These are phyloP conservation scores for Nasua narica DNA, from an alignment of 2,797 vertebrate genomes.

Conservation along the genomic window DNA sequence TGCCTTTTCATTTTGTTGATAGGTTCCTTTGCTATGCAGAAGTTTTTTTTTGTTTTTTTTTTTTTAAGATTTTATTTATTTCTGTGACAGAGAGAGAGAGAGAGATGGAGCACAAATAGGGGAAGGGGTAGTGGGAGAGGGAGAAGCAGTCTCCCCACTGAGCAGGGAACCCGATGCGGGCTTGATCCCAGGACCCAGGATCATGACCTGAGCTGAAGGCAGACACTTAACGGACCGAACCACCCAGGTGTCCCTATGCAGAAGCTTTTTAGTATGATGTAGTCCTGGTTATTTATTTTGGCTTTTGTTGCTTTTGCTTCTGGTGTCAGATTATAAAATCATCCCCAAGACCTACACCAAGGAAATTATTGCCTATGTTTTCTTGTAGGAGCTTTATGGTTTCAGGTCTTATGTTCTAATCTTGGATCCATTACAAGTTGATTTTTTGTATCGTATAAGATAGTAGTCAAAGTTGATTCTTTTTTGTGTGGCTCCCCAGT, in stretches of 20 bases:
- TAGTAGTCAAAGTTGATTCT: background rate
- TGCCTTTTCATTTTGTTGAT: background rate
- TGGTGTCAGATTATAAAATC: background rate
- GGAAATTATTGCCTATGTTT: background rate
- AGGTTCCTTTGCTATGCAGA: background rate
- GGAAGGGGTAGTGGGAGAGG: no score
- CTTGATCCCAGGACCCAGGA: no score
- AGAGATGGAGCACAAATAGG: no score
- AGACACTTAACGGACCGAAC: no score
- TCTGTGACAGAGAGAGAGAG: no score
- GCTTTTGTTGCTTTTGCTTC: background rate
- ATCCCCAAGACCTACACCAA: background rate
- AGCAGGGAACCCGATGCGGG: no score
- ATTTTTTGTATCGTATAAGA: background rate
- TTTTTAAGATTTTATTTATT: no score
- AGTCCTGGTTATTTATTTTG: background rate
- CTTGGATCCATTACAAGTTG: background rate
- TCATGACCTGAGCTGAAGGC: no score
- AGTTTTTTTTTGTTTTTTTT: no score
- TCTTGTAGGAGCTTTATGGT: background rate
- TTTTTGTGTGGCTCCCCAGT: background rate
- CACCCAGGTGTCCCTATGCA: background rate
- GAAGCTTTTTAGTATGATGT: background rate
- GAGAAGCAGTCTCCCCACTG: no score
- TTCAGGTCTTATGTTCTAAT: background rate